Base-by-base conservation (phyloP, 2,113 vertebrate species). In the Emberiza fucata region DNA sequence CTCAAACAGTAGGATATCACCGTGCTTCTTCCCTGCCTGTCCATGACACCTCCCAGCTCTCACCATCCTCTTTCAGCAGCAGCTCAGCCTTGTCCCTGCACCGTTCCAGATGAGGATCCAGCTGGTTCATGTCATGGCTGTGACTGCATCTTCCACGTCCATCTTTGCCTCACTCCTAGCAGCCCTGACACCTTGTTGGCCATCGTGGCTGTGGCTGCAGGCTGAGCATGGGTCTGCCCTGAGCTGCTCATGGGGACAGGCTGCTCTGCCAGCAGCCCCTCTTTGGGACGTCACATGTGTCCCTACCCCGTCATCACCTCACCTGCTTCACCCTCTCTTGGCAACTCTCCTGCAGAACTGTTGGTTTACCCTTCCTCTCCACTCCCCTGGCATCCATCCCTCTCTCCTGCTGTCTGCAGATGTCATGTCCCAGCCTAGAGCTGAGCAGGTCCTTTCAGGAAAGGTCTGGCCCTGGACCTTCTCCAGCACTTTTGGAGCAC, bases 271-370 rank as follows among this genome's bases (percentile, higher is more conserved):
- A 85, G 70, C 7, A 8, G 12, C 37, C 75, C 31, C n/a, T 21
- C 47, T 78, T n/a, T 0, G 1, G 53, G 61, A 47, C 0, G 0
- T 39, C 48, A n/a, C 17, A 27, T 0, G 16, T 64, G 45, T 14
- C 44, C 11, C 2, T 60, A 47, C 4, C 4, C 44, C 0, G 0
- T 51, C 40, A 73, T 20, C 33, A 44, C 19, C 45, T 84, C 45
- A 35, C 17, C 18, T 37, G 70, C 4, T 22, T 33, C 7, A 9
- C 22, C 39, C 44, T 71, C 65, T 70, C 51, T 63, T 73, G 40
- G 12, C 39, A 45, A 29, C 19, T 81, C 35, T 73, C 47, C 61
- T 78, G 56, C 40, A 44, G 29, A 92, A 35, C 22, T 6, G 1
- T 44, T 20, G 16, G 29, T 47, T 88, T 9, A 54, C 35, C 15